A percentile compares a stretch with the other conserved stretches of the same genome.
Conservation (phyloP, 2,113 vertebrate species). For the Pseudopodoces humilis region DNA sequence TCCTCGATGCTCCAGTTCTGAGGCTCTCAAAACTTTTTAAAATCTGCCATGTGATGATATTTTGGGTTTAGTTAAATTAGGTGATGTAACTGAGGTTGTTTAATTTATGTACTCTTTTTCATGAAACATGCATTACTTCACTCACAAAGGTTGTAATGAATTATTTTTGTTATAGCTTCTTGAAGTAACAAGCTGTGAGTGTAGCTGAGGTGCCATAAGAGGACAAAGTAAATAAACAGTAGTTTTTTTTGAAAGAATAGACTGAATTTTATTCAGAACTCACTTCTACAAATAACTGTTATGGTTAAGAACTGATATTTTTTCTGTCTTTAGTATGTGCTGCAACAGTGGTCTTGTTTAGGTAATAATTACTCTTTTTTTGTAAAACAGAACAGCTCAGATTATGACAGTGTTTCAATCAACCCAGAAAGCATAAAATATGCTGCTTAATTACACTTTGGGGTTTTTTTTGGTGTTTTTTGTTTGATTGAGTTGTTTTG, state of each 20-base stretch:
- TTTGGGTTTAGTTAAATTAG: neutral
- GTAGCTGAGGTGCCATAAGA: neutral
- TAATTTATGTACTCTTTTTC: neutral
- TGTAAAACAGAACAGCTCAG: neutral
- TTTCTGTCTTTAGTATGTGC: neutral
- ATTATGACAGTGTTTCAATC: neutral
- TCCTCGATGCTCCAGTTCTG: neutral
- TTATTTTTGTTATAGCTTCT: conserved; percentile 6
- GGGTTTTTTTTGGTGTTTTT: neutral
- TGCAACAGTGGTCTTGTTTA: neutral
- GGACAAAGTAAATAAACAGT: neutral
- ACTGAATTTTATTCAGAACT: neutral
- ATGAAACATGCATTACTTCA: neutral
- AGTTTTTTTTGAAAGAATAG: neutral
- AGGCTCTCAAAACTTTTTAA: neutral
- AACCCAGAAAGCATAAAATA: neutral
- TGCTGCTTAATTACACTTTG: neutral
- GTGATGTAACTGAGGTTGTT: neutral
- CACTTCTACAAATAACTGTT: neutral
- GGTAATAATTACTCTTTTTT: neutral
- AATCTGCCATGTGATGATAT: neutral
- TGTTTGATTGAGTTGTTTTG: neutral
- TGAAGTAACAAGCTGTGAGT: neutral
- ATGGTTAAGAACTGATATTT: neutral
- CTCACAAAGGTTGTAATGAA: neutral